Percentiles rank a stretch among this genome's conserved stretches.
phyloP scores from a whole-genome alignment of 2,888 invertebrate genomes.

The Salticus scenicus region DNA sequence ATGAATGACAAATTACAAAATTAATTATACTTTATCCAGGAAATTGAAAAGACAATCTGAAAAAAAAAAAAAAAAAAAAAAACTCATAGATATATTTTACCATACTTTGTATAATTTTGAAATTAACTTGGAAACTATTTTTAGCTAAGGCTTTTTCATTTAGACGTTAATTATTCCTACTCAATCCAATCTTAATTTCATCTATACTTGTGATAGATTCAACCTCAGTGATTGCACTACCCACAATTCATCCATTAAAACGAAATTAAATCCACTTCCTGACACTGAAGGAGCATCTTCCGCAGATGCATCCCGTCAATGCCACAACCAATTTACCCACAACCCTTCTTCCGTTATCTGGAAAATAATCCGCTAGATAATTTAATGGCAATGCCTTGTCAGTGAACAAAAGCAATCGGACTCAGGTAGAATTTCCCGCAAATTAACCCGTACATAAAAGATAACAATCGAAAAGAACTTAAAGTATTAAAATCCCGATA shows the following conservation, averaged over 20 bases:
- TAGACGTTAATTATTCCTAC: no score
- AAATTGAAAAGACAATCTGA: no score
- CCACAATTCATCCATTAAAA: constrained; percentile 22
- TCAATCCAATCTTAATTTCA: no score
- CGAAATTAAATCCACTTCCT: constrained; percentile 31
- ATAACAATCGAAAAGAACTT: not conserved
- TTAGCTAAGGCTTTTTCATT: no score
- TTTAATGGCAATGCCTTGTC: not conserved
- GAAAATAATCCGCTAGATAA: not conserved
- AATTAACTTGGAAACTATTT: no score
- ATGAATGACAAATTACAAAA: no score
- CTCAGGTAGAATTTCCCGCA: not conserved
- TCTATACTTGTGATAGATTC: no score
- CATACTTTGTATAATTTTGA: no score
- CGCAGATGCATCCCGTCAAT: not conserved
- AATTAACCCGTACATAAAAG: not conserved
- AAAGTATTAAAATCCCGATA: not conserved
- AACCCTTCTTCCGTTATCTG: not conserved
- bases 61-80: no score
- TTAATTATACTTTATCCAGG: no score
- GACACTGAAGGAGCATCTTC: not conserved
- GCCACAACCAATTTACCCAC: not conserved
- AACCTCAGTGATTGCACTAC: no score
- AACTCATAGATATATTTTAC: no score
- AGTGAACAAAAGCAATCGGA: constrained; percentile 1